Base-by-base conservation (phyloP, 2,888 invertebrate species). In the Sceliomorpha sp. region DNA sequence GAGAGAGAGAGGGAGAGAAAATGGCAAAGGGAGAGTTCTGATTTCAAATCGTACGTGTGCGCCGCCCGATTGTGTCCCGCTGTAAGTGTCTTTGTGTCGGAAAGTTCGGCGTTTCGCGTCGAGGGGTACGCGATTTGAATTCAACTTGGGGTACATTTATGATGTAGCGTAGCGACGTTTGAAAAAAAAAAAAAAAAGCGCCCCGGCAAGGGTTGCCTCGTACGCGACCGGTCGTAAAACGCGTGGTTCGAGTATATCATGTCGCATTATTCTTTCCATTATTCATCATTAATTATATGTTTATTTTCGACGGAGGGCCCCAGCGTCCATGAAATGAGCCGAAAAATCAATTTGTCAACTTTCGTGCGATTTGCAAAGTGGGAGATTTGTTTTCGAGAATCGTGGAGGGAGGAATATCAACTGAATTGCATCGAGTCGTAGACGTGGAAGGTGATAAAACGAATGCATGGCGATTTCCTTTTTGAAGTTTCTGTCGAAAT, bases 11-110 rank as follows among this genome's bases (percentile, higher is more conserved):
- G 69, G 42, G 37, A 60, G 67, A 58, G 67, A 56, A 73, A 69
- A 62, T 53, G 62, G 55, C 62, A 53, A 60, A 67, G 39, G 62
- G 72, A 68, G 72, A 67, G 77, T 62, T 68, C 68, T 51, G 58
- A 62, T 68, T 64, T 60, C 39, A 45, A 60, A 55, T 63, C 58
- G 17, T 40, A 48, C 20, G 64, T 29, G 45, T 40, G 59, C 63
- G 13, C 39, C 37, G 12, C 36, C 7, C 14, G 36, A 34, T 9
- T 27, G 42, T 34, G 34, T 47, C 20, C 24, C 9, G 2, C 15
- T 34, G 34, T 7, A 2, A n/a, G n/a, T n/a, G 13, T 27, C 13
- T 48, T 7, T n/a, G 31, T 29, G 13, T 51, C 24, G 5, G 13
- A 6, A 40, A 17, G 6, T 14, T 13, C 31, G 31, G 31, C 15